phyloP scores from a whole-genome alignment of 2,888 invertebrate species.

The Trilocha varians region DNA sequence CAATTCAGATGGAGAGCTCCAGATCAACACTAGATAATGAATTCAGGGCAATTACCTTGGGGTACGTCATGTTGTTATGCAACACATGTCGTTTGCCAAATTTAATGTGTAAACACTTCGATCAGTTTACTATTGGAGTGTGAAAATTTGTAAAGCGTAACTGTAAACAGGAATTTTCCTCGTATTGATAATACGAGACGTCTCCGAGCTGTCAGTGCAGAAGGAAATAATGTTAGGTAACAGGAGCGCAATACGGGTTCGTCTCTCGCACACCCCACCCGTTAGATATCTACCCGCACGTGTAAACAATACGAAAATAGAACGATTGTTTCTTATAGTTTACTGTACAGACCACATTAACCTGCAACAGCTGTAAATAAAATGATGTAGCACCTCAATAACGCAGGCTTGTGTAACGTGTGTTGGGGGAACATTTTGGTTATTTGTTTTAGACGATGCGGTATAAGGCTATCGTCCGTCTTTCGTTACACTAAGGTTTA shows the following conservation, averaged over 20 bases:
- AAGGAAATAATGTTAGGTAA: not conserved
- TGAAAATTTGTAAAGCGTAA: constrained; percentile 19
- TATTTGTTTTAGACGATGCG: constrained; percentile 57
- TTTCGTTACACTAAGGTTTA: constrained; percentile 53
- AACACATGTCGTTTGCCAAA: constrained; percentile 40
- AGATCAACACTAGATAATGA: constrained; percentile 24
- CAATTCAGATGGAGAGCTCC: not conserved
- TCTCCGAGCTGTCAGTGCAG: not conserved
- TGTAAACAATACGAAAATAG: constrained; percentile 52
- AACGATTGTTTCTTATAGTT: constrained; percentile 53
- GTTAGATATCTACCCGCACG: constrained; percentile 22
- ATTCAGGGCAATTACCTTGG: constrained; percentile 41
- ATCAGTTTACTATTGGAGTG: constrained; percentile 37
- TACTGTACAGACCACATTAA: constrained; percentile 51
- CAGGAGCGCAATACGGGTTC: not conserved
- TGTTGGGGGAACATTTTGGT: constrained; percentile 55
- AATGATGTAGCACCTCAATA: constrained; percentile 66
- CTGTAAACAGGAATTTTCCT: constrained; percentile 15
- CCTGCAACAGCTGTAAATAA: constrained; percentile 62
- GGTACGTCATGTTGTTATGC: constrained; percentile 43
- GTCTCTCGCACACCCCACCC: constrained; percentile 1
- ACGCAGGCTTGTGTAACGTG: constrained; percentile 44
- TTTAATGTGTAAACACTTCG: constrained; percentile 36
- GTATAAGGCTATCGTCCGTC: constrained; percentile 50
- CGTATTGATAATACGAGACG: constrained; percentile 5